Evolutionary conservation across 1,140 invertebrate species (phyloP).

Genomic region (Thaumatotibia leucotreta): DNA sequence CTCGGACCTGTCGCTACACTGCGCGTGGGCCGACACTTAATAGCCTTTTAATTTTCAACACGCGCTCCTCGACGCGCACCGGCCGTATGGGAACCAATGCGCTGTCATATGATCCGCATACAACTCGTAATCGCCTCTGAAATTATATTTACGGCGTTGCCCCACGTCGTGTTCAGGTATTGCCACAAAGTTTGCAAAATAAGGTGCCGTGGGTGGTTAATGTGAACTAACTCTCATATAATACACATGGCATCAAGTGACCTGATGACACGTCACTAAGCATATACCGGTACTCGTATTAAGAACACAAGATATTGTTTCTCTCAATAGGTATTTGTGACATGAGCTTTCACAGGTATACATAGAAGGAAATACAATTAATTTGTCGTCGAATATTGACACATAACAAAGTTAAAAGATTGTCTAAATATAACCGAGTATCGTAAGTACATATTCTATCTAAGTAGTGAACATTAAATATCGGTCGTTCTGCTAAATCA

Average conservation of each 20-base stretch:
- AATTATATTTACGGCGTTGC: conserved; percentile 22
- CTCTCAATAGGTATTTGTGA: no score
- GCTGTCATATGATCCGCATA: conserved; percentile 42
- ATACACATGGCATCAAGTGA: background rate
- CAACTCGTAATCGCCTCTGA: conserved; percentile 27
- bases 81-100: conserved; percentile 33
- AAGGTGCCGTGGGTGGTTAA: conserved; percentile 14
- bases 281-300: conserved; percentile 13
- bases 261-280: background rate
- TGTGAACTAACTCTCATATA: conserved; percentile 14
- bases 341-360: background rate
- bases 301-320: no score
- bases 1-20: conserved; percentile 35
- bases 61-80: conserved; percentile 45
- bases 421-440: conserved; percentile 59
- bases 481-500: conserved; percentile 73
- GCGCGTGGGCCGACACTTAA: conserved; percentile 56
- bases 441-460: conserved; percentile 57
- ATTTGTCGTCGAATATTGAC: conserved; percentile 43
- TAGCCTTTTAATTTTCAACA: conserved; percentile 69
- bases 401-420: conserved; percentile 47
- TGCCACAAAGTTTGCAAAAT: conserved; percentile 24
- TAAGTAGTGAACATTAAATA: conserved; percentile 72
- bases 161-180: background rate
- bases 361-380: conserved; percentile 25